Evolutionary conservation across 2,113 vertebrate species (phyloP), one percentile per base, ranked within the genome.

Genomic region (Brachyhypopomus occidentalis): DNA sequence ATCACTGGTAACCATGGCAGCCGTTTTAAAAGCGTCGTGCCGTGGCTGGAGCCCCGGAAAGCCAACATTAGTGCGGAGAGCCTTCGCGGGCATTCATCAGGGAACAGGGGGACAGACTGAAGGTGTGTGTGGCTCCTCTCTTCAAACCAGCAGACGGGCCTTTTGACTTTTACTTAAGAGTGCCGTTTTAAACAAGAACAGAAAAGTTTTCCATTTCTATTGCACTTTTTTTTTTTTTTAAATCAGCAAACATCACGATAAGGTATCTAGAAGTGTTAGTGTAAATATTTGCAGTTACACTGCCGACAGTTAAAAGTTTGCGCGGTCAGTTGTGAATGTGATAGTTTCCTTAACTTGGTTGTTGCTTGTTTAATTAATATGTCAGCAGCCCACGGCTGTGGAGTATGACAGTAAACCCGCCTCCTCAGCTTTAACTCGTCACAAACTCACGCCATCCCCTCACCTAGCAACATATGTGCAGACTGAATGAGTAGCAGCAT

Each of bases 401-500:
- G 45, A 52, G 45, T 52, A 14, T 14, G 12, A 11, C 45, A 52
- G 45, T n/a, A 60, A 22, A 60, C 19, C 19, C 5, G 8, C 58
- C 19, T 67, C 19, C 3, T 0, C 34, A 2, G n/a, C 17, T 48
- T 30, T 52, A 16, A 11, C 3, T 63, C n/a, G 11, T 27, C 22
- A 38, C 66, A 41, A 9, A 11, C 66, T 2, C 36, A 36, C 5
- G 9, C 20, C 63, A 17, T 38, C 5, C 45, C 9, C 14, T 38
- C 27, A 22, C 12, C 64, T 70, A 78, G 76, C 76, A 59, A 48
- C 20, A 38, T 69, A 3, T 36, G 27, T 14, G 55, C 12, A 36
- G 25, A 59, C 2, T 30, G 55, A 56, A 56, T 7, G n/a, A 56
- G 69, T 62, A 79, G 77, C 77, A 79, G 77, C 77, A 72, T 22